Percentiles rank a stretch among this genome's conserved stretches.
Conservation (phyloP, 1,140 invertebrate species). For the Leptonema lineaticorne region DNA sequence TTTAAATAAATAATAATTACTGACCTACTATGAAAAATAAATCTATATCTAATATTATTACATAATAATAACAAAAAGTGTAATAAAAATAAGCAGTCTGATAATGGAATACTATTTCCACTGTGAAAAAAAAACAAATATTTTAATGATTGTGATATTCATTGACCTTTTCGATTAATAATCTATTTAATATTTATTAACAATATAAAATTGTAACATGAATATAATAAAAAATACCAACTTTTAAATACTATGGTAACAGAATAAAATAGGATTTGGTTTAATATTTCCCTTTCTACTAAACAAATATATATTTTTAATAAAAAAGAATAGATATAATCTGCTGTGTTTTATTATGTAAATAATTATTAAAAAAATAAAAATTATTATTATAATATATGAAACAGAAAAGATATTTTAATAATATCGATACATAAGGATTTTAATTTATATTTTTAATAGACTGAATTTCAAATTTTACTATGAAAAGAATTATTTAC, state of each 20-base stretch:
- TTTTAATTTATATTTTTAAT: no score
- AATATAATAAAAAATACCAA: background rate
- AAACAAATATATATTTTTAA: no score
- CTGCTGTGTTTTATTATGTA: background rate
- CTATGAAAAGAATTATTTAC: no score
- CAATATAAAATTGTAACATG: background rate
- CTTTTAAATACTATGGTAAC: constrained; percentile 5
- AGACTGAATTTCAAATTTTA: no score
- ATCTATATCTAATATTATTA: background rate
- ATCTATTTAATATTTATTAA: background rate
- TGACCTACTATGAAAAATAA: constrained; percentile 5
- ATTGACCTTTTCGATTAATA: background rate
- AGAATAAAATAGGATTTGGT: constrained; percentile 14
- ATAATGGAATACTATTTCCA: background rate
- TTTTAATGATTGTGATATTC: background rate
- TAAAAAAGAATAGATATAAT: no score
- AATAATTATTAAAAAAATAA: background rate
- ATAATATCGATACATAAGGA: no score
- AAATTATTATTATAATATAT: no score
- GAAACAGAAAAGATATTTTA: no score
- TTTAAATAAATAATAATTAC: background rate
- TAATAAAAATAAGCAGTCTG: background rate
- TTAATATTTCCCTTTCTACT: background rate
- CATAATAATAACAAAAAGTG: background rate
- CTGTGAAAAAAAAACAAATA: no score